These are phyloP conservation scores for Phodopus roborovskii DNA, from an alignment of 2,113 vertebrate genomes.

Conservation along the genomic window DNA sequence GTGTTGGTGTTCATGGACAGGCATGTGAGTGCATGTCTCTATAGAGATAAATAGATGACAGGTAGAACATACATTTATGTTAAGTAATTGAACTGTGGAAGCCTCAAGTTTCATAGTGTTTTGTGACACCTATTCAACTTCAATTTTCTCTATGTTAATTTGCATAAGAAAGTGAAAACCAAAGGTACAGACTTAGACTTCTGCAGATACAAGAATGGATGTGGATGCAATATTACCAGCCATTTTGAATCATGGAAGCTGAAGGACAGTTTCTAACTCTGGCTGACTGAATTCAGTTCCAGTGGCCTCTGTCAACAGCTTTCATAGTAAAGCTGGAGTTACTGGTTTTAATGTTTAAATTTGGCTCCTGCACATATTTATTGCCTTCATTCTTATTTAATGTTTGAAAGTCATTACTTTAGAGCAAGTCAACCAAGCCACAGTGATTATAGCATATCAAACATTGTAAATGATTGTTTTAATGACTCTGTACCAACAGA, in stretches of 20 bases:
- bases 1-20: neutral
- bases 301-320: neutral
- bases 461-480: conserved; percentile 73
- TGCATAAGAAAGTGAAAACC: conserved; percentile 24
- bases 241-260: neutral
- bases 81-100: conserved; percentile 16
- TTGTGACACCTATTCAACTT: neutral
- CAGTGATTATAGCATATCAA: conserved; percentile 74
- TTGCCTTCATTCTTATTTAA: conserved; percentile 71
- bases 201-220: neutral
- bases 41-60: neutral
- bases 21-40: neutral
- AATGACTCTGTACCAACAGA: conserved; percentile 56
- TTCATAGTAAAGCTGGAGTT: neutral
- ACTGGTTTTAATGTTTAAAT: conserved; percentile 66
- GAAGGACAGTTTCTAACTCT: neutral
- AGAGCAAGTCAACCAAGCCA: conserved; percentile 65
- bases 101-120: conserved; percentile 28
- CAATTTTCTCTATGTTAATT: conserved; percentile 8
- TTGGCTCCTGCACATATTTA: conserved; percentile 41
- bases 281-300: neutral
- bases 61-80: neutral
- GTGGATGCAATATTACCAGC: neutral
- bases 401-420: conserved; percentile 67
- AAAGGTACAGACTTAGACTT: neutral